Evolutionary conservation across 2,888 invertebrate species (phyloP).

Genomic region (Unio delphinus): DNA sequence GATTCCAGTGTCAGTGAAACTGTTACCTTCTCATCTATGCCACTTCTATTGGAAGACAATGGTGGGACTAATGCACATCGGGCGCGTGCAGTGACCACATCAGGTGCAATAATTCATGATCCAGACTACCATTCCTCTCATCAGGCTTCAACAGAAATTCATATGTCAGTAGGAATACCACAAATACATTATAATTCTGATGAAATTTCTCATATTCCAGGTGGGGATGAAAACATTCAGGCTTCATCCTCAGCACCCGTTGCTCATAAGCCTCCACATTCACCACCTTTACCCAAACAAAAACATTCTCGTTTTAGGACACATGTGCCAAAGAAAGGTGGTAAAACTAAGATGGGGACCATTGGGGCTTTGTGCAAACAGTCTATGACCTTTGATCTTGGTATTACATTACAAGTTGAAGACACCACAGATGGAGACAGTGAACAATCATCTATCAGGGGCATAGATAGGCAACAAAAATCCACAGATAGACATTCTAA

Average conservation of each 20-base stretch:
- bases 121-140: too few relatives aligned
- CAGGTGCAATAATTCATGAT: slow-evolving; percentile 4
- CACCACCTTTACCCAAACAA: slow-evolving; percentile 16
- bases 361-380: slow-evolving; percentile 66
- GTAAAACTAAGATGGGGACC: slow-evolving; percentile 59
- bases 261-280: slow-evolving; percentile 25
- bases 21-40: slow-evolving; percentile 55
- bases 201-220: too few relatives aligned
- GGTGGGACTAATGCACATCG: slow-evolving; percentile 31
- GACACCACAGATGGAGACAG: slow-evolving; percentile 18
- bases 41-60: slow-evolving; percentile 43
- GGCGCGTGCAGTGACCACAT: slow-evolving; percentile 45
- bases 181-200: too few relatives aligned
- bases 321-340: slow-evolving; percentile 42
- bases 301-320: slow-evolving; percentile 25
- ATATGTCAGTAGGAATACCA: too few relatives aligned
- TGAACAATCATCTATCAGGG: slow-evolving; percentile 15
- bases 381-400: slow-evolving; percentile 64
- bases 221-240: slow-evolving; percentile 2
- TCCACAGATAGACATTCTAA: slow-evolving; percentile 37
- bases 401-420: slow-evolving; percentile 48
- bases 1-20: slow-evolving; percentile 48
- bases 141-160: too few relatives aligned
- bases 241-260: slow-evolving; percentile 14
- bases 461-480: slow-evolving; percentile 25